Percentiles rank a stretch among this genome's conserved stretches.
Evolutionary conservation across 2,797 vertebrate species (phyloP).

Genomic region (Hylomyscus alleni): DNA sequence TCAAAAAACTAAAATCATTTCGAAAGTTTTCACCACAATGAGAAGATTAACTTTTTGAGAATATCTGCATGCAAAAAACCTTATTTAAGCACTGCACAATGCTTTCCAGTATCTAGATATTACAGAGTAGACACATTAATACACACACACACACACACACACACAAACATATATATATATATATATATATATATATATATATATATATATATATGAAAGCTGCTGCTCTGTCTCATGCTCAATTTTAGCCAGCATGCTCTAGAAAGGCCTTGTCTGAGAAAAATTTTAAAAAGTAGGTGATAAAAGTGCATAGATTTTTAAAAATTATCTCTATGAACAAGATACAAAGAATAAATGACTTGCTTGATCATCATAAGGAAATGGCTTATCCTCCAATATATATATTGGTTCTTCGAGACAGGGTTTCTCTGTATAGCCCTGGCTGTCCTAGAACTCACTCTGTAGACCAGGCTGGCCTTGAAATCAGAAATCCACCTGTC

Average conservation of each 20-base stretch:
- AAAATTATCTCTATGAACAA: background rate
- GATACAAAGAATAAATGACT: background rate
- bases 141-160: no score
- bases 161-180: no score
- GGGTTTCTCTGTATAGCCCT: no score
- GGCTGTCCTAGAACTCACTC: no score
- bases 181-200: no score
- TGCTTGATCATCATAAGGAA: background rate
- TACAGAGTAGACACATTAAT: background rate
- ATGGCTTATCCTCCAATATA: slow-evolving; percentile 7
- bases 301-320: background rate
- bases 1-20: background rate
- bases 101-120: background rate
- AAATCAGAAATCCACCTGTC: no score
- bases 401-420: no score
- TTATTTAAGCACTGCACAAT: background rate
- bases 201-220: no score
- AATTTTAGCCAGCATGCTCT: no score
- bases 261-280: background rate
- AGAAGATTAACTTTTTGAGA: background rate
- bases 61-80: background rate
- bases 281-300: background rate
- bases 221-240: no score
- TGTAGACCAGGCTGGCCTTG: no score
- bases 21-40: background rate